Percentiles rank a stretch among this genome's conserved stretches.
Conservation (phyloP, 1,140 invertebrate genomes). For the Melanaphis sacchari region DNA sequence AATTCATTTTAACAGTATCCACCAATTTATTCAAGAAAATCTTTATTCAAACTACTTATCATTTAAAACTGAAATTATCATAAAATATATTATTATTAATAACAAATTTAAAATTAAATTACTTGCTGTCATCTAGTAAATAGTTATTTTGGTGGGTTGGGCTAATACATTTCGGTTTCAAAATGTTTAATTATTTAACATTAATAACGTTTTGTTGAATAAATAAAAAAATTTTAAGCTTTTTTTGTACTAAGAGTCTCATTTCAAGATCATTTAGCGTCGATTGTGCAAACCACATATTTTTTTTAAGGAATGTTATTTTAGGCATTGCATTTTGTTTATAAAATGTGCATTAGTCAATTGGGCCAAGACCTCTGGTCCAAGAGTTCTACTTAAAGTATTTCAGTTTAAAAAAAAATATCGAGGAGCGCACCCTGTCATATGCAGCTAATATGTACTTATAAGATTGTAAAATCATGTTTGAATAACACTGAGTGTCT, state of each 20-base stretch:
- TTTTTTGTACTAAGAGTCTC: too few relatives aligned
- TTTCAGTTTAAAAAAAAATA: neutral
- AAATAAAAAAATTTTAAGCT: too few relatives aligned
- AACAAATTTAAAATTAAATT: neutral
- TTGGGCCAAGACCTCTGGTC: neutral
- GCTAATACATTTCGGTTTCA: neutral
- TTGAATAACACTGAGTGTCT: neutral
- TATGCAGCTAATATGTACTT: neutral
- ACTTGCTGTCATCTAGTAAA: neutral
- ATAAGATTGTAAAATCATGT: neutral
- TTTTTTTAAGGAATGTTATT: neutral
- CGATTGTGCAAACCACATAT: too few relatives aligned
- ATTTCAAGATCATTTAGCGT: too few relatives aligned
- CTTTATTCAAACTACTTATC: neutral
- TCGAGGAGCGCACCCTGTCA: neutral
- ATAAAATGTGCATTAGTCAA: neutral
- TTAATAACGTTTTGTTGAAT: neutral
- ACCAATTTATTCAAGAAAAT: neutral
- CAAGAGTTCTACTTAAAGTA: neutral
- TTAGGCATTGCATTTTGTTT: neutral
- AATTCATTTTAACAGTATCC: neutral
- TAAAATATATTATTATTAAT: neutral
- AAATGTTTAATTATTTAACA: neutral
- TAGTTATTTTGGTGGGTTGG: neutral
- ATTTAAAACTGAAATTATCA: neutral